Evolutionary conservation across 2,888 invertebrate species (phyloP).

Genomic region (Ischnus inquisitorius): DNA sequence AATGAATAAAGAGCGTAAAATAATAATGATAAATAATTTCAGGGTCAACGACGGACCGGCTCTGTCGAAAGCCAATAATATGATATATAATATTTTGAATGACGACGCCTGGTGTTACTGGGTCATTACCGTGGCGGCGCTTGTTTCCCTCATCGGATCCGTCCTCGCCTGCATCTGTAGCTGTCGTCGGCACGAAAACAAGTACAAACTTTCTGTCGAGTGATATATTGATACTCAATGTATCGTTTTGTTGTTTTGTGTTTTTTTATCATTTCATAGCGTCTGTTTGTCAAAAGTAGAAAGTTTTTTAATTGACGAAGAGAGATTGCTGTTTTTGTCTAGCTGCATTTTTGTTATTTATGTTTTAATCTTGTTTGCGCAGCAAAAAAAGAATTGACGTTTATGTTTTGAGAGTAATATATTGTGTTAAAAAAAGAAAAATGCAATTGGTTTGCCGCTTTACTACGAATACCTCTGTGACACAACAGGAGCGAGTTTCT

Average conservation of each 20-base stretch:
- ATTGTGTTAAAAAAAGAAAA: conserved; percentile 38
- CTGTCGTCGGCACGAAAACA: conserved; percentile 91
- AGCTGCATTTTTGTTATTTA: background rate
- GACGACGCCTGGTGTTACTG: conserved; percentile 83
- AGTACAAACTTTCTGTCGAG: conserved; percentile 87
- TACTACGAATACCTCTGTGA: conserved; percentile 75
- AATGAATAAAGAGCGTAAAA: background rate
- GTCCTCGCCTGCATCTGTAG: conserved; percentile 91
- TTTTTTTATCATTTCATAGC: conserved; percentile 6
- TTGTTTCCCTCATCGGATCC: conserved; percentile 86
- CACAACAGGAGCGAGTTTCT: conserved; percentile 89
- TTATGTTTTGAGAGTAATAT: background rate
- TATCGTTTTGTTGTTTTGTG: background rate
- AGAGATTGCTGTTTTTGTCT: background rate
- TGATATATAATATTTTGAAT: conserved; percentile 79
- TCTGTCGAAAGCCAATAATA: conserved; percentile 68
- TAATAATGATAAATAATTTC: conserved; percentile 27
- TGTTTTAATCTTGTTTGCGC: background rate
- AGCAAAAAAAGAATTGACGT: background rate
- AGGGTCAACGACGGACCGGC: conserved; percentile 64
- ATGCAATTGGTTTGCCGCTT: conserved; percentile 61
- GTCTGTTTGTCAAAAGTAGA: background rate
- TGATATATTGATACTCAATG: conserved; percentile 7
- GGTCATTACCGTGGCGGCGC: conserved; percentile 82
- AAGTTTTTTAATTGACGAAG: background rate